These are phyloP conservation scores for Sitta europaea DNA, from an alignment of 2,113 vertebrate species.

Conservation along the genomic window DNA sequence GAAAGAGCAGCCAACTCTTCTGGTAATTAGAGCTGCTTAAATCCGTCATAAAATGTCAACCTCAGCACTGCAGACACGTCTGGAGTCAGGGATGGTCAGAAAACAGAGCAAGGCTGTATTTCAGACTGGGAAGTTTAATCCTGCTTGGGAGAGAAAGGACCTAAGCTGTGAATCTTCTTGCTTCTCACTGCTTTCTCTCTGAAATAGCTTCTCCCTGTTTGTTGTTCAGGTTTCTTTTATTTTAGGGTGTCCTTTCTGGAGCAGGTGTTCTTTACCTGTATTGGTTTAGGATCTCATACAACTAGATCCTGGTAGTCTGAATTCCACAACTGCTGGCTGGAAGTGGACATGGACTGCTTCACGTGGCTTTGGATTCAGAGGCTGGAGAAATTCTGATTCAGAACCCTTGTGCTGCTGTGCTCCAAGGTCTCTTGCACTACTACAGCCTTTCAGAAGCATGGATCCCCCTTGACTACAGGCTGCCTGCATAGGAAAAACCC, in stretches of 20 bases:
- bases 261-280: not conserved
- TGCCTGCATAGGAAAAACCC: not conserved
- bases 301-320: not conserved
- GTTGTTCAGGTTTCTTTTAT: not conserved
- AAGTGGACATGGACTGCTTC: not conserved
- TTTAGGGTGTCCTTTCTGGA: not conserved
- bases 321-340: not conserved
- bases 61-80: not conserved
- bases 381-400: not conserved
- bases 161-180: not conserved
- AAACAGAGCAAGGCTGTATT: not conserved
- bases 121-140: not conserved
- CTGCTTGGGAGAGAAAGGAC: not conserved
- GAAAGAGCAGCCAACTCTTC: slow-evolving; percentile 14
- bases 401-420: not conserved
- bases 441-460: not conserved
- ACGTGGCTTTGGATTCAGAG: not conserved
- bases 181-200: not conserved
- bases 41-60: not conserved
- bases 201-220: not conserved
- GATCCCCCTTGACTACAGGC: not conserved
- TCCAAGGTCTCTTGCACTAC: not conserved
- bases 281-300: not conserved
- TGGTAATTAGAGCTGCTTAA: slow-evolving; percentile 15
- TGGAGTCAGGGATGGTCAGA: not conserved